Evolutionary conservation across 2,797 vertebrate species (phyloP).

Genomic region (Falco rusticolus): DNA sequence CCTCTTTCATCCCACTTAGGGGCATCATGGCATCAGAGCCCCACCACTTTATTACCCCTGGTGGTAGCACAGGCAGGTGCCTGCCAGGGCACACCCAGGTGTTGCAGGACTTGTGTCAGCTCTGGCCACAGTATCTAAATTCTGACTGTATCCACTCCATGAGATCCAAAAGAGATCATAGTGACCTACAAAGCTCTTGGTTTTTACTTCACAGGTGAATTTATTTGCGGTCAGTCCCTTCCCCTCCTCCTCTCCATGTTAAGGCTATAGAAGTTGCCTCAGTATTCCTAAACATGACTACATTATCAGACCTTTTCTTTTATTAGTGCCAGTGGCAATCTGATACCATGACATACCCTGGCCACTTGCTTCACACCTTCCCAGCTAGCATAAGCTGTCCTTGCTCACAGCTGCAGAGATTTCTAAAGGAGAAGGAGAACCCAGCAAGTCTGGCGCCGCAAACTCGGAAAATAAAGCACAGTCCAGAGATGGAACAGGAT

Average conservation of each 20-base stretch:
- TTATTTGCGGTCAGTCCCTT: neutral
- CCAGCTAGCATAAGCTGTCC: neutral
- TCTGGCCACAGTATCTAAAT: neutral
- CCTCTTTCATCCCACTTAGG: neutral
- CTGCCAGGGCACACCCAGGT: neutral
- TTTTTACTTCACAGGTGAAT: neutral
- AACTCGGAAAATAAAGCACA: neutral
- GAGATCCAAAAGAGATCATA: neutral
- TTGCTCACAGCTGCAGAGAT: neutral
- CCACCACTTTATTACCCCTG: neutral
- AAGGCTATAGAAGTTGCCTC: neutral
- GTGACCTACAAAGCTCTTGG: neutral
- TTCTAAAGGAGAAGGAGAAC: neutral
- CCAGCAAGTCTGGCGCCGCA: neutral
- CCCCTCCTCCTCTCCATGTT: neutral
- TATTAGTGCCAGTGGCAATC: conserved; percentile 31
- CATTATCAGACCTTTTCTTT: conserved; percentile 39
- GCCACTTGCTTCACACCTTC: conserved; percentile 47
- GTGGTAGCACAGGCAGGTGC: neutral
- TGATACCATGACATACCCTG: neutral
- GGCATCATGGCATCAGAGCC: neutral
- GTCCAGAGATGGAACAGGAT: neutral
- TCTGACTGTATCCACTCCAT: neutral
- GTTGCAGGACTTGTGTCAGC: neutral
- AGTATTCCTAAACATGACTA: neutral